A percentile compares a stretch with the other conserved stretches of the same genome.
Conservation (phyloP, 2,797 vertebrate genomes). For the Octomys mimax region DNA sequence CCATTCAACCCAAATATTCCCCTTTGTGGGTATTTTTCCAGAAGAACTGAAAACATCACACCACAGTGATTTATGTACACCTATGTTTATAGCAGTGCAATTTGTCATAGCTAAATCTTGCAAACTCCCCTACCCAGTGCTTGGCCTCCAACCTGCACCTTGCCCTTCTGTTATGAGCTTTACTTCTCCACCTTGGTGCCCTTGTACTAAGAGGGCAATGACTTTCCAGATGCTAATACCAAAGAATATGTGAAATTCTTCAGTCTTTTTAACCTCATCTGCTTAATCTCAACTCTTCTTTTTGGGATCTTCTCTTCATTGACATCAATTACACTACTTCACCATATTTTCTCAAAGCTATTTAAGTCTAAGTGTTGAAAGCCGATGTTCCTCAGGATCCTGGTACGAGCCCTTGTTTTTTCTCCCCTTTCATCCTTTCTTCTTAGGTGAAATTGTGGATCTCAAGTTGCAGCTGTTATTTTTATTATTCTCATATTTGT, state of each 20-base stretch:
- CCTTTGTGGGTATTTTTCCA: too few relatives aligned
- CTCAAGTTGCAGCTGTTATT: not conserved
- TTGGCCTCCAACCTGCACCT: not conserved
- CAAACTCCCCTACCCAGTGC: too few relatives aligned
- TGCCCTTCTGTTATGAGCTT: not conserved
- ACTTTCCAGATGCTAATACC: not conserved
- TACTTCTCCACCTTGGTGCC: not conserved
- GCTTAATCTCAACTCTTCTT: too few relatives aligned
- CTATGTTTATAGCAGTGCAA: too few relatives aligned
- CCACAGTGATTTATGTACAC: too few relatives aligned
- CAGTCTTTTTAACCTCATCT: not conserved
- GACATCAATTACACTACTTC: not conserved
- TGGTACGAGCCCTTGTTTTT: not conserved
- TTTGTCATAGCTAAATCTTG: too few relatives aligned
- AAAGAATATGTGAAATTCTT: not conserved
- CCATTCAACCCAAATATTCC: too few relatives aligned
- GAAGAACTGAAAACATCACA: too few relatives aligned
- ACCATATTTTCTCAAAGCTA: not conserved
- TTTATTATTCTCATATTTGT: not conserved
- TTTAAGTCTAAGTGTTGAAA: not conserved
- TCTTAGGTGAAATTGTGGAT: not conserved
- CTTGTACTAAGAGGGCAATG: not conserved
- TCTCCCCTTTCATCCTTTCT: not conserved
- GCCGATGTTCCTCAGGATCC: not conserved
- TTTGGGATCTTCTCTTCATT: not conserved